Base-by-base conservation (phyloP, 2,113 vertebrate genomes). In the Gallinago jamesoni region DNA sequence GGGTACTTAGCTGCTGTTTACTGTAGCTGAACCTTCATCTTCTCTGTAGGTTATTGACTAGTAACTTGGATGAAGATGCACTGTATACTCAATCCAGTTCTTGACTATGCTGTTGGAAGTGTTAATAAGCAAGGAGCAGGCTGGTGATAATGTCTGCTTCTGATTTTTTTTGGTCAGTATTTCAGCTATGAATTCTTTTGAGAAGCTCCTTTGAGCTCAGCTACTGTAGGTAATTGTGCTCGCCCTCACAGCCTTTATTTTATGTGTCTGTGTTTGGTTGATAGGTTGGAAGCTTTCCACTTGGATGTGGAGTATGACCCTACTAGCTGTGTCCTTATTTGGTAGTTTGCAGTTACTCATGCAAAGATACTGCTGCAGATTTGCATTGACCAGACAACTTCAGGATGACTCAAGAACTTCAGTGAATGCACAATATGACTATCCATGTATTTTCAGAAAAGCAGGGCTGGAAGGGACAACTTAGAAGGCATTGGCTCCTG, bases 31-130 rank as follows among this genome's bases (percentile, higher is more conserved):
- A 33, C 41, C 56, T 52, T 75, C 41, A 16, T 70, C 41, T 52
- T 66, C 43, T 76, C 47, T 28, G 6, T 53, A 66, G 55, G 20
- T 69, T 68, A 8, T 56, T 84, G 39, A 15, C 35, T 31, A 9
- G 47, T 62, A 67, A 62, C 1, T 11, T 69, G 59, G 19, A 21
- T 47, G 24, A 66, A 55, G 0, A 0, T 50, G 37, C 15, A 13
- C 67, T 84, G 57, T 77, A 22, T 57, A 68, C 56, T 84, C 47
- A 77, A 1, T 47, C 28, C 35, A 37, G n/a, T 63, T 91, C 77
- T 79, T 69, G 9, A 53, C 28, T 77, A 1, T 48, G 15, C 22
- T 48, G 2, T 43, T 75, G 43, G 14, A 60, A 70, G 64, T 41
- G 30, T 48, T 41, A 15, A 43, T 47, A 47, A 39, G 66, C 31